Percentiles rank a stretch among this genome's conserved stretches.
Conservation (phyloP, 2,113 vertebrate species). For the Cinclus cinclus region DNA sequence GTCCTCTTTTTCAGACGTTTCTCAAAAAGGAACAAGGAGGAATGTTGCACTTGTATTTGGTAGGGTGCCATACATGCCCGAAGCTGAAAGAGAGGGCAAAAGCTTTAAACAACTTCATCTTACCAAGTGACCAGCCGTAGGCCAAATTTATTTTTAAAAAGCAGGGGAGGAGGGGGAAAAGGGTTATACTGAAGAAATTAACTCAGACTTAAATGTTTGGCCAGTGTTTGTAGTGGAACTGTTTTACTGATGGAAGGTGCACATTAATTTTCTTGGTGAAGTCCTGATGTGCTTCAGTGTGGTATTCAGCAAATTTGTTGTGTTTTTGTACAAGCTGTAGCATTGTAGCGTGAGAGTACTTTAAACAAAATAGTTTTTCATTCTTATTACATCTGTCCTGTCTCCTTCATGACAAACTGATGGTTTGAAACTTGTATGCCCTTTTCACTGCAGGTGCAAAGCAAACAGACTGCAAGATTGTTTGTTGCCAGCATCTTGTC, state of each 20-base stretch:
- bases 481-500: conserved; percentile 6
- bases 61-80: not conserved
- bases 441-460: not conserved
- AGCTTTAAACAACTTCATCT: not conserved
- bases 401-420: not conserved
- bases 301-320: not conserved
- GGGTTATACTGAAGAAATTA: not conserved
- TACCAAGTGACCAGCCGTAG: not conserved
- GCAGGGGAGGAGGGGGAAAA: rapidly evolving
- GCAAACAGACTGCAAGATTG: not conserved
- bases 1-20: not conserved
- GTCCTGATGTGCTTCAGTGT: not conserved
- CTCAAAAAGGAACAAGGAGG: not conserved
- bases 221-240: not conserved
- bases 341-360: not conserved
- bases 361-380: not conserved
- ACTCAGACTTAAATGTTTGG: not conserved
- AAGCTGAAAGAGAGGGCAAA: not conserved
- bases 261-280: not conserved
- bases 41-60: not conserved
- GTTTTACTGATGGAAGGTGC: not conserved
- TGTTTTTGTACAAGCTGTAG: not conserved
- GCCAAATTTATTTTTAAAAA: not conserved
- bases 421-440: not conserved
- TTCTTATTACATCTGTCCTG: not conserved